A percentile compares a stretch with the other conserved stretches of the same genome.
Conservation (phyloP, 2,888 invertebrate species). For the Lycaena phlaeas region DNA sequence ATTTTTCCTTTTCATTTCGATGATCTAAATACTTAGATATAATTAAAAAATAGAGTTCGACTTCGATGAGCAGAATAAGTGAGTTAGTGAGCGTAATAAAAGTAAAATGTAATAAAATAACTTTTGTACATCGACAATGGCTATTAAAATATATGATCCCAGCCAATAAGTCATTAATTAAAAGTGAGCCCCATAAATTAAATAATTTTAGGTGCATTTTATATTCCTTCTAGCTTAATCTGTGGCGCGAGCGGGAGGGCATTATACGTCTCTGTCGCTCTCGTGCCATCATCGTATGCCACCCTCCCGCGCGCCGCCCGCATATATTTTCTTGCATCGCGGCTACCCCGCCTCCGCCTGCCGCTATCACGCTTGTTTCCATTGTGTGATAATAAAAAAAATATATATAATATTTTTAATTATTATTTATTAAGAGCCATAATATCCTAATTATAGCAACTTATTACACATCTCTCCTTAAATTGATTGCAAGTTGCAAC, state of each 20-base stretch:
- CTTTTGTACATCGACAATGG: neutral
- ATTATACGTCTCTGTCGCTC: slow-evolving; percentile 28
- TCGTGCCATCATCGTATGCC: slow-evolving; percentile 21
- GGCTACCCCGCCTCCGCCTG: slow-evolving; percentile 59
- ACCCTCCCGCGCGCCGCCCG: slow-evolving; percentile 31
- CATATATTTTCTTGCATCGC: slow-evolving; percentile 53
- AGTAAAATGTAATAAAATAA: too few species aligned
- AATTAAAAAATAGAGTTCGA: too few species aligned
- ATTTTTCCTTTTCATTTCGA: too few species aligned
- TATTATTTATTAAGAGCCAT: too few species aligned
- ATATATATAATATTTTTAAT: slow-evolving; percentile 3
- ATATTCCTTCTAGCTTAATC: slow-evolving; percentile 52
- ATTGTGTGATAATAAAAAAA: slow-evolving; percentile 27
- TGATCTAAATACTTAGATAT: too few species aligned
- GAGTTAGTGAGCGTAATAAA: slow-evolving; percentile 2
- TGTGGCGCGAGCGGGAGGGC: slow-evolving; percentile 28
- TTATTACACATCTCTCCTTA: too few species aligned
- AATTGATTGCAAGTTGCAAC: too few species aligned
- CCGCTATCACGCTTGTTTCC: slow-evolving; percentile 46
- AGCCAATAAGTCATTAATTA: slow-evolving; percentile 14
- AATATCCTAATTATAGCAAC: too few species aligned
- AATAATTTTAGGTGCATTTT: slow-evolving; percentile 55
- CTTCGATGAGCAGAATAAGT: too few species aligned
- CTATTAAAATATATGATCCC: slow-evolving; percentile 28
- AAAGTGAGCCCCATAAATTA: slow-evolving; percentile 31